Evolutionary conservation across 92 coral and sea anemone species (phyloP).

Genomic region (Porites rus): DNA sequence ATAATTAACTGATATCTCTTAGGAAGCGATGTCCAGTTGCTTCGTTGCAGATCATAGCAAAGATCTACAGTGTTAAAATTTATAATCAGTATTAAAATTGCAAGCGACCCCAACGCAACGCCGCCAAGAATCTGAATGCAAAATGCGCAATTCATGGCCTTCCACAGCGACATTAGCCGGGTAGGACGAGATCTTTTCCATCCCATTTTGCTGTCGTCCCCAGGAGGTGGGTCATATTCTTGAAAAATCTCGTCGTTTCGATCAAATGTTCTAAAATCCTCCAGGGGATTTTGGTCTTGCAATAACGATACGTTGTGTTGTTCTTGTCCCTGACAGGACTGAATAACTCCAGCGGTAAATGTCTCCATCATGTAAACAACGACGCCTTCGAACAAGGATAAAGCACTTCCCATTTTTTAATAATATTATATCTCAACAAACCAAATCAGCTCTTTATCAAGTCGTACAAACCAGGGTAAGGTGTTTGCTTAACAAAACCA

Average conservation of each 20-base stretch:
- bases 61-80: conserved; percentile 62
- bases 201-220: too few species aligned
- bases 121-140: background rate
- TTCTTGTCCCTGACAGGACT: background rate
- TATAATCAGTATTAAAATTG: conserved; percentile 41
- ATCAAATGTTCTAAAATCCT: too few species aligned
- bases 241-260: too few species aligned
- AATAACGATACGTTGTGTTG: background rate
- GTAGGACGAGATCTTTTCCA: too few species aligned
- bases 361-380: background rate
- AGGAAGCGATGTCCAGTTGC: too few species aligned
- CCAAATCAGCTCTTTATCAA: too few species aligned
- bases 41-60: background rate
- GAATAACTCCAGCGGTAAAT: background rate
- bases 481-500: too few species aligned
- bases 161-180: background rate
- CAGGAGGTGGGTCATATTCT: background rate
- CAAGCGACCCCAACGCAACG: background rate
- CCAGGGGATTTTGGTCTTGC: background rate
- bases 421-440: too few species aligned
- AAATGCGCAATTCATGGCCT: background rate
- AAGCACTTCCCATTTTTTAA: too few species aligned
- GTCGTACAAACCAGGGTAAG: too few species aligned
- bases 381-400: background rate
- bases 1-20: too few species aligned